Evolutionary conservation across 2,888 invertebrate genomes (phyloP), one percentile per base, ranked within the genome.

Genomic region (Furcula furcula): DNA sequence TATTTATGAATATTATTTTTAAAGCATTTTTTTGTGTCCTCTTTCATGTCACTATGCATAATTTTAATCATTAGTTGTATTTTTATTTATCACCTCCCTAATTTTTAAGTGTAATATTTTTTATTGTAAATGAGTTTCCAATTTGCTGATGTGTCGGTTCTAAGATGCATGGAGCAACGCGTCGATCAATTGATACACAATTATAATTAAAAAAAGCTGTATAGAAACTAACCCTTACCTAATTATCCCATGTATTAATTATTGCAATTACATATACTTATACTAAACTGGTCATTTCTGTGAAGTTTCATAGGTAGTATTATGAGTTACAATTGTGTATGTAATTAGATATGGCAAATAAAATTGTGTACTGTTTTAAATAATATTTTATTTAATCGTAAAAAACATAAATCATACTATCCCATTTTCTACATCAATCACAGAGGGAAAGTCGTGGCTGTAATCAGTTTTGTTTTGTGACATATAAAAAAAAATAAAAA

Each of bases 261-360:
- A 39, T 40, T 40, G 51, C 58, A 4, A 4, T 16, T 16, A 16
- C 3, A 23, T 23, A 12, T 11, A 22, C 2, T 34, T 36, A 46
- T n/a, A n/a, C n/a, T n/a, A 43, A 41, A 29, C 45, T 42, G 35
- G 30, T 50, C 40, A 43, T 43, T 43, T 40, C 9, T 50, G 46
- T 38, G 36, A 55, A 55, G 51, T 71, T 61, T 71, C 55, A 57
- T 63, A 67, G n/a, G n/a, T 66, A 63, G 65, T 67, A 69, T 58
- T 77, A 72, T 65, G 66, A 65, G 83, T 80, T 85, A 80, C 73
- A 80, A 84, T 85, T 87, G 84, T 87, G 86, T 86, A 87, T 83
- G 73, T 76, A 75, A 78, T 81, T 81, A 77, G 76, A 78, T 76
- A 76, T 73, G 79, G 69, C 79, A 87, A n/a, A 82, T 85, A 79